These are phyloP conservation scores for Lycocerus yunnanus DNA, from an alignment of 2,888 invertebrate genomes.

Conservation along the genomic window DNA sequence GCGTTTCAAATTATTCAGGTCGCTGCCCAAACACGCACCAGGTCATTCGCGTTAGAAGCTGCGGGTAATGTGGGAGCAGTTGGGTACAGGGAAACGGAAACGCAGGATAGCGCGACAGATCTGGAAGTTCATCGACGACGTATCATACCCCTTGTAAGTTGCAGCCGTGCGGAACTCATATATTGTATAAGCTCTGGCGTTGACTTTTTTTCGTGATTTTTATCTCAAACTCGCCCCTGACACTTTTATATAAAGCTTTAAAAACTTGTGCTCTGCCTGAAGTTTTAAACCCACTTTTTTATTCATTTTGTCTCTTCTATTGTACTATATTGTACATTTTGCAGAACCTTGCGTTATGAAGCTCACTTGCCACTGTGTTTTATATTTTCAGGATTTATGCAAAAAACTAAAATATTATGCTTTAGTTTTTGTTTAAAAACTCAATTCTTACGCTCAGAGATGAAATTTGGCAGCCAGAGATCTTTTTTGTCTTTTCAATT, in stretches of 20 bases:
- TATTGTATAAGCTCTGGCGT: slow-evolving; percentile 21
- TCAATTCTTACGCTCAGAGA: neutral
- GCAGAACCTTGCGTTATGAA: slow-evolving; percentile 12
- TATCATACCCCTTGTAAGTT: slow-evolving; percentile 6
- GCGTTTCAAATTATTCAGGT: slow-evolving; percentile 37
- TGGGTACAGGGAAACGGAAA: slow-evolving; percentile 14
- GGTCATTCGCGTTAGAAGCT: slow-evolving; percentile 32
- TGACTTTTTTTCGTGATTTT: slow-evolving; percentile 27
- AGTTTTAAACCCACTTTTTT: slow-evolving; percentile 22
- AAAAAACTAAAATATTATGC: slow-evolving; percentile 16
- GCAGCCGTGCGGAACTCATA: slow-evolving; percentile 20
- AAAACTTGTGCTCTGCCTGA: slow-evolving; percentile 17
- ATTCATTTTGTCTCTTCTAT: slow-evolving; percentile 22
- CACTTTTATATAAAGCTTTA: slow-evolving; percentile 27
- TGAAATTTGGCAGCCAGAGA: neutral
- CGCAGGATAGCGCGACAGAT: slow-evolving; percentile 21
- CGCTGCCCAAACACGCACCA: slow-evolving; percentile 37
- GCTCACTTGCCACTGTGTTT: slow-evolving; percentile 11
- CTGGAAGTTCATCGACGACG: slow-evolving; percentile 20
- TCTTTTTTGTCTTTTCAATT: slow-evolving; percentile 12
- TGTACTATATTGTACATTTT: slow-evolving; percentile 17
- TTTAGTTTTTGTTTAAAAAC: slow-evolving; percentile 9
- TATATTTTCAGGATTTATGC: slow-evolving; percentile 11
- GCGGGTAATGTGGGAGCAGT: slow-evolving; percentile 25
- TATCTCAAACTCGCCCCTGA: slow-evolving; percentile 22